phyloP scores from a whole-genome alignment of 2,888 invertebrate species.

The Drosophila nigricruria region DNA sequence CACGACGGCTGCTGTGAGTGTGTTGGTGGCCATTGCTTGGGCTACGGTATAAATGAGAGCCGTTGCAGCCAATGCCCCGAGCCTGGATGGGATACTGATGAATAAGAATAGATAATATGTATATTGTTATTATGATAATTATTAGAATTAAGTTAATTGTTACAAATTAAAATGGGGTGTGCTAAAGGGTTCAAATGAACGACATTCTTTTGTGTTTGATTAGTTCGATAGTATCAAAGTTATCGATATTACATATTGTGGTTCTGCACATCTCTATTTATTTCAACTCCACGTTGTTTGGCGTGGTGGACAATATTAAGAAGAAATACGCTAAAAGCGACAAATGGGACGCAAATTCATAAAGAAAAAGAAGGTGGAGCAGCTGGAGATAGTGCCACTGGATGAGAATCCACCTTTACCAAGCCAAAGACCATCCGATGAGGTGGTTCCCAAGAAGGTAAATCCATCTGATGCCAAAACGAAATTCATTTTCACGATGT shows the following conservation, averaged over 20 bases:
- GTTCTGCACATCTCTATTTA: conserved; percentile 34
- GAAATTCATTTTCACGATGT: neutral
- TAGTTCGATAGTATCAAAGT: conserved; percentile 3
- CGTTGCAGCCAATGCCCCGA: conserved; percentile 89
- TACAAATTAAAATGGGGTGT: conserved; percentile 24
- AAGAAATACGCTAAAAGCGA: neutral
- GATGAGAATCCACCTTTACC: conserved; percentile 86
- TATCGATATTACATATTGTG: conserved; percentile 28
- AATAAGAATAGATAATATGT: conserved; percentile 28
- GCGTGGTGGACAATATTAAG: neutral
- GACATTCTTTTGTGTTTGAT: neutral
- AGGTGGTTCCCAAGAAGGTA: conserved; percentile 90
- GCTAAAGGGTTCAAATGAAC: conserved; percentile 3
- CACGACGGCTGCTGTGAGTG: conserved; percentile 98
- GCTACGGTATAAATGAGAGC: conserved; percentile 95
- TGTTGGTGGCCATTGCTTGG: conserved; percentile 93
- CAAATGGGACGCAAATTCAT: conserved; percentile 76
- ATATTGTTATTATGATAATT: conserved; percentile 2
- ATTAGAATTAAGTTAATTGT: conserved; percentile 18
- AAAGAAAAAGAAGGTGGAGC: conserved; percentile 70
- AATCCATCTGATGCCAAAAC: conserved; percentile 24
- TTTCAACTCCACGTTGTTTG: conserved; percentile 73
- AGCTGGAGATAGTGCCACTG: conserved; percentile 85
- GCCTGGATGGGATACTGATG: conserved; percentile 87
- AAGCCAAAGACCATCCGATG: conserved; percentile 90